Base-by-base conservation (phyloP, 2,797 vertebrate genomes). In the Prunella strophiata region DNA sequence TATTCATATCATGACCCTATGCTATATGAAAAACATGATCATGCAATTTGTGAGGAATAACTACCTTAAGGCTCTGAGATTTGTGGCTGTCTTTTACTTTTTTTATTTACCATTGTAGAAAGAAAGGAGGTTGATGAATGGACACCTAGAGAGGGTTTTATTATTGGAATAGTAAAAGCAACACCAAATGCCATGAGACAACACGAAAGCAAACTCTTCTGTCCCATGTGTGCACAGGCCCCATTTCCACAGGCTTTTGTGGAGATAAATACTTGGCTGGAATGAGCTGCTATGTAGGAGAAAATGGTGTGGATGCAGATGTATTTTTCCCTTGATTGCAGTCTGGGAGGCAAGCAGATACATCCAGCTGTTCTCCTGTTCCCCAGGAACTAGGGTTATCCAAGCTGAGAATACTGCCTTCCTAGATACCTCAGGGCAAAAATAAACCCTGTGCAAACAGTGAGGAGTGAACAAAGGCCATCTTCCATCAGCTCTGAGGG, bases 361-460 rank as follows among this genome's bases (percentile, higher is more conserved):
- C 16, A 86, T 78, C 66, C 96, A 96, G 93, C 85, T 95, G 93
- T 93, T 95, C 91, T 91, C 61, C 86, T 90, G 89, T 86, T 79
- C 93, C 88, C 51, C 55, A 81, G 85, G 91, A 95, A 42, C 68
- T 78, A 7, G 16, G 58, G 20, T 86, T 82, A 88, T 91, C 59
- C 62, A 91, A 22, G 70, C 47, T 93, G 55, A 90, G 73, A 91
- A 75, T 73, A 70, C 36, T 80, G 87, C 22, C 38, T 93, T 88
- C 77, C 68, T 77, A 65, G 89, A 50, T 59, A 85, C 23, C 45
- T 74, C 52, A 26, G 84, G 74, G 67, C 67, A 80, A 92, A 92
- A 91, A 57, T 21, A 89, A 92, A 67, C 18, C 52, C 59, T 52
- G n/a, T n/a, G 51, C 78, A 50, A 88, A 54, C 5, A 58, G 40